A percentile compares a stretch with the other conserved stretches of the same genome.
phyloP scores from a whole-genome alignment of 2,797 vertebrate species.

The Phyllotis vaccarum region DNA sequence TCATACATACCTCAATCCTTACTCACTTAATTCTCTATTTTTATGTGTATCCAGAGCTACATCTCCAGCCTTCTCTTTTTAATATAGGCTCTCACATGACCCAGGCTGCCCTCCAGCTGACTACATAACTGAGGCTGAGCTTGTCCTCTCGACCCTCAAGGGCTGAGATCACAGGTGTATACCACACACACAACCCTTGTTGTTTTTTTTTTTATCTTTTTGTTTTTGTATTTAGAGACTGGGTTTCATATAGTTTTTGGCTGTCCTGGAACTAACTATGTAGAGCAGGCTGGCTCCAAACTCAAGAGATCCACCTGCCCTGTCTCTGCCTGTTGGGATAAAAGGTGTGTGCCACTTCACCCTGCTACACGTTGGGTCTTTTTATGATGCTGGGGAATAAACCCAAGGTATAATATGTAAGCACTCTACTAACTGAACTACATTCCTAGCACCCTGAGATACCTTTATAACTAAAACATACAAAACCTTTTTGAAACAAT shows the following conservation, averaged over 20 bases:
- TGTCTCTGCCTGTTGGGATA: neutral
- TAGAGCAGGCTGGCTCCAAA: neutral
- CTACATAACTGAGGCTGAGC: neutral
- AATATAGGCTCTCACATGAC: neutral
- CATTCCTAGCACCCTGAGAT: neutral
- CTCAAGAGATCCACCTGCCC: neutral
- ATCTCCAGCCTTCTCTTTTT: neutral
- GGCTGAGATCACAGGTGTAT: neutral
- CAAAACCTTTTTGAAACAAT: neutral
- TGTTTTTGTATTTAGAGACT: neutral
- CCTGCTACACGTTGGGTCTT: neutral
- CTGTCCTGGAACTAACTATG: too few species aligned
- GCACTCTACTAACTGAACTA: neutral
- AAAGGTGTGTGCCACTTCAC: neutral
- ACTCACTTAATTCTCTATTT: neutral
- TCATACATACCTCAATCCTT: neutral
- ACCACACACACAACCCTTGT: neutral
- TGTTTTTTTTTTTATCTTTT: neutral
- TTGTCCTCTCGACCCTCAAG: neutral
- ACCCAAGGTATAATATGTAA: neutral
- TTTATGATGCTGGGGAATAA: neutral
- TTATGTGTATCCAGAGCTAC: neutral
- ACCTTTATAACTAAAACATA: conserved; percentile 12
- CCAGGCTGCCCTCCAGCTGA: neutral
- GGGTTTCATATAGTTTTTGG: neutral